A percentile compares a stretch with the other conserved stretches of the same genome.
These are phyloP conservation scores for Galerucella pusilla DNA, from an alignment of 2,888 invertebrate genomes.

Conservation along the genomic window DNA sequence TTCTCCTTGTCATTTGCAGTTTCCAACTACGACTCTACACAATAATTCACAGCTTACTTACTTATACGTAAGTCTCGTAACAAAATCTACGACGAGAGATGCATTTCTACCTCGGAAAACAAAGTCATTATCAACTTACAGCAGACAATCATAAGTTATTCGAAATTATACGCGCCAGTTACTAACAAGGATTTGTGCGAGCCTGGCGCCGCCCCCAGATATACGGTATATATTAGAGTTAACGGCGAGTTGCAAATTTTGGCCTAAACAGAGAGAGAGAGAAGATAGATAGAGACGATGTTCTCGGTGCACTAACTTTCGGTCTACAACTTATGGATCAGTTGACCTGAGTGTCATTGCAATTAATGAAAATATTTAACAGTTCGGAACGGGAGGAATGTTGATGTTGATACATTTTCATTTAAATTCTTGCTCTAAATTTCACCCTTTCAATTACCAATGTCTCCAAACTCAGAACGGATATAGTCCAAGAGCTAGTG, in stretches of 20 bases:
- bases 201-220: conserved; percentile 41
- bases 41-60: conserved; percentile 17
- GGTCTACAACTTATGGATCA: conserved; percentile 14
- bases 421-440: not conserved
- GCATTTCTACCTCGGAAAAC: conserved; percentile 52
- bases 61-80: not conserved
- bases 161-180: conserved; percentile 53
- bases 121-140: conserved; percentile 58
- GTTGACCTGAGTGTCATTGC: conserved; percentile 39
- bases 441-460: not conserved
- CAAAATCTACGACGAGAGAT: conserved; percentile 26
- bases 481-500: too few species aligned
- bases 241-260: conserved; percentile 46
- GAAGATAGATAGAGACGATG: not conserved
- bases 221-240: conserved; percentile 45
- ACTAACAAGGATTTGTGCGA: conserved; percentile 53
- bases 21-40: not conserved
- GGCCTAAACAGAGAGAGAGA: conserved; percentile 23
- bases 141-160: conserved; percentile 58
- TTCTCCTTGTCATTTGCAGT: conserved; percentile 33
- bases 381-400: conserved; percentile 10
- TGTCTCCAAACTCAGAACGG: too few species aligned
- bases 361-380: conserved; percentile 28
- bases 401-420: conserved; percentile 19
- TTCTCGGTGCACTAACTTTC: conserved; percentile 11